phyloP scores from a whole-genome alignment of 2,113 vertebrate species.

The Sus scrofa region T2T-Sscrofa CM000824.6:71895001-71895500 shows the following conservation, averaged over 20 bases:
- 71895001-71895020: neutral
- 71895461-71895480: neutral
- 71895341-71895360: slow-evolving; percentile 36
- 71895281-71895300: fast-evolving
- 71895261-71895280: fast-evolving
- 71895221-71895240: slow-evolving; percentile 59
- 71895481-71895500: neutral
- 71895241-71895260: neutral
- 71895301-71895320: neutral
- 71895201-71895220: neutral
- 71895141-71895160: neutral
- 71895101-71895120: neutral
- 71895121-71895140: neutral
- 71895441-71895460: neutral
- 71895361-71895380: slow-evolving; percentile 44
- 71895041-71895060: neutral
- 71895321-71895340: neutral
- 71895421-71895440: slow-evolving; percentile 14
- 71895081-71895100: neutral
- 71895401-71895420: neutral
- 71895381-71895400: neutral
- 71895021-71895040: neutral
- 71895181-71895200: neutral
- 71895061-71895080: neutral
- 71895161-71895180: neutral